Evolutionary conservation across 2,113 vertebrate genomes (phyloP).

Genomic region (Embiotoca jacksoni): DNA sequence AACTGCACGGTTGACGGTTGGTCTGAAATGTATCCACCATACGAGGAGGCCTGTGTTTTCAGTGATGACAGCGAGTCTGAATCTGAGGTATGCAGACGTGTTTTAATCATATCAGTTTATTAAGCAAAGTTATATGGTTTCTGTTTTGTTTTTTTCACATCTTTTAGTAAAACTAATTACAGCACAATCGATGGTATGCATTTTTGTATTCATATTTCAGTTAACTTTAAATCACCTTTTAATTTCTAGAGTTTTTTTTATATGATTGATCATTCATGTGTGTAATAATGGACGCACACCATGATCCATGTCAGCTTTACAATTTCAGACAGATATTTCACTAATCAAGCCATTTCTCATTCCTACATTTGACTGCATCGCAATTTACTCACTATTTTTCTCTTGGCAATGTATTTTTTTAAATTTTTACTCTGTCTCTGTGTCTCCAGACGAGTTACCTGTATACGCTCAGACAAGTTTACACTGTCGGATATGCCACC

Average conservation of each 20-base stretch:
- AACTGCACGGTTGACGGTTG: constrained; percentile 82
- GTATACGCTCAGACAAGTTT: constrained; percentile 81
- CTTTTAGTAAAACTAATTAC: too few relatives aligned
- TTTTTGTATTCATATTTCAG: too few relatives aligned
- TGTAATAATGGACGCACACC: too few relatives aligned
- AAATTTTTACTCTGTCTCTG: not conserved
- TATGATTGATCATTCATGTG: not conserved
- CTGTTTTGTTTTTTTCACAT: not conserved
- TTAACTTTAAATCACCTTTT: too few relatives aligned
- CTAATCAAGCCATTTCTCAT: not conserved
- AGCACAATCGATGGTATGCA: too few relatives aligned
- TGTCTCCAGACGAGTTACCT: constrained; percentile 80
- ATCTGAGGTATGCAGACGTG: constrained; percentile 71
- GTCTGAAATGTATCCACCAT: constrained; percentile 81
- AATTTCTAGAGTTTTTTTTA: too few relatives aligned
- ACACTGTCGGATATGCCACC: constrained; percentile 85
- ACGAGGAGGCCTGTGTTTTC: constrained; percentile 80
- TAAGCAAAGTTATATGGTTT: constrained; percentile 15
- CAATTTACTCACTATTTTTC: too few relatives aligned
- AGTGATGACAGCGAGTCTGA: constrained; percentile 75
- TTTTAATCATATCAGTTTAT: constrained; percentile 30
- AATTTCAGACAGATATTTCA: not conserved
- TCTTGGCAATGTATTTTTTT: not conserved
- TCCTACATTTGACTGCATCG: not conserved
- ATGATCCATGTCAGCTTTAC: not conserved